Conservation (phyloP, 2,113 vertebrate species). For the Daboia siamensis region DNA sequence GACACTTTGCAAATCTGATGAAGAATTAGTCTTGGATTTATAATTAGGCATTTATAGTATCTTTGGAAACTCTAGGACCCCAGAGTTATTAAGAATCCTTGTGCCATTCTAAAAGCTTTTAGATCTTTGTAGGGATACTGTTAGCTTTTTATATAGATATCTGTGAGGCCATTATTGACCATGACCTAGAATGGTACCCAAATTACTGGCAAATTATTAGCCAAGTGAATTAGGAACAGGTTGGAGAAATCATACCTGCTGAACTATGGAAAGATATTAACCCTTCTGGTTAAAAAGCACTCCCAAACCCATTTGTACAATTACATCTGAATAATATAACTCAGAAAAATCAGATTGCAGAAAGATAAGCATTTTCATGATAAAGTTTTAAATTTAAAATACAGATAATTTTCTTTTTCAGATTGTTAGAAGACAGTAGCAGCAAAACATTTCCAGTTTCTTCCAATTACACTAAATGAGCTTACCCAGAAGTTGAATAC, state of each 20-base stretch:
- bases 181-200: background rate
- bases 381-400: background rate
- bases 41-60: background rate
- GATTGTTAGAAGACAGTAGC: background rate
- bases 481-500: background rate
- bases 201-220: background rate
- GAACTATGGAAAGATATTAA: background rate
- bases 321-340: background rate
- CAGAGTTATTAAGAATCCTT: background rate
- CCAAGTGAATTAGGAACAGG: background rate
- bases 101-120: background rate
- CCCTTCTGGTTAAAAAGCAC: background rate
- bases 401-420: background rate
- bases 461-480: background rate
- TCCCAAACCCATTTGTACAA: background rate
- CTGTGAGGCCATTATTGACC: background rate
- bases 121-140: background rate
- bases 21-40: background rate
- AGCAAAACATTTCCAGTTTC: background rate
- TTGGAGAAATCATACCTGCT: background rate
- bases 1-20: background rate
- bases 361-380: background rate
- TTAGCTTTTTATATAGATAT: background rate
- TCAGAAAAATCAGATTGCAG: background rate
- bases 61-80: background rate